Evolutionary conservation across 2,888 invertebrate genomes (phyloP).

Genomic region (Thelaira solivaga): DNA sequence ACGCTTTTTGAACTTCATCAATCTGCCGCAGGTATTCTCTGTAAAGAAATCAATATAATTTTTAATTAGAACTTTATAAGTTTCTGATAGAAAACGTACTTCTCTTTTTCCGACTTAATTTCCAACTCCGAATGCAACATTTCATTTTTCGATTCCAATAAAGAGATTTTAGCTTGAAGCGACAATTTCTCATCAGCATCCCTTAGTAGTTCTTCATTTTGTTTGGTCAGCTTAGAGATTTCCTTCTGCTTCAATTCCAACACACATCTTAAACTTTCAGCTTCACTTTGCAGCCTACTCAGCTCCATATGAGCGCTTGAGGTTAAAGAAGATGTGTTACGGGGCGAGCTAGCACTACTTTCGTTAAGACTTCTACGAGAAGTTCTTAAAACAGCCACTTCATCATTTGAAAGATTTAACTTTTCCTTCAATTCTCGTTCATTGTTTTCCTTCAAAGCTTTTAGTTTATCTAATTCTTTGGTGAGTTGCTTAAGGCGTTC

Average conservation of each 20-base stretch:
- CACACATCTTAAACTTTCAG: slow-evolving; percentile 90
- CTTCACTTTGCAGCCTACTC: slow-evolving; percentile 82
- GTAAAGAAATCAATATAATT: slow-evolving; percentile 45
- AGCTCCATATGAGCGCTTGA: slow-evolving; percentile 67
- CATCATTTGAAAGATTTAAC: slow-evolving; percentile 73
- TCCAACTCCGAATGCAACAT: slow-evolving; percentile 85
- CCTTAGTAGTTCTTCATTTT: slow-evolving; percentile 83
- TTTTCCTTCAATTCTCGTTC: slow-evolving; percentile 75
- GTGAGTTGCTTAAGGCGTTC: slow-evolving; percentile 72
- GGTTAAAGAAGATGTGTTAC: slow-evolving; percentile 68
- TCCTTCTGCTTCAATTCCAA: slow-evolving; percentile 92
- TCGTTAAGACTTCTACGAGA: slow-evolving; percentile 71
- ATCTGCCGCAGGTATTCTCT: slow-evolving; percentile 84
- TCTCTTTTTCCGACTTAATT: slow-evolving; percentile 80
- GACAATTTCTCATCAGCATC: slow-evolving; percentile 86
- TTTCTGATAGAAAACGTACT: slow-evolving; percentile 77
- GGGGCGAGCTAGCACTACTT: slow-evolving; percentile 77
- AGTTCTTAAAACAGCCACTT: slow-evolving; percentile 71
- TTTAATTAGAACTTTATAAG: not conserved
- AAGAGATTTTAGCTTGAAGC: slow-evolving; percentile 85
- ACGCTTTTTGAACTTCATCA: slow-evolving; percentile 84
- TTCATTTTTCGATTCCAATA: slow-evolving; percentile 89
- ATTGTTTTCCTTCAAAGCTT: slow-evolving; percentile 69
- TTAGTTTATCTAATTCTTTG: slow-evolving; percentile 71
- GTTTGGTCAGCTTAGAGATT: slow-evolving; percentile 85